Evolutionary conservation across 2,113 vertebrate genomes (phyloP), one percentile per base, ranked within the genome.

Genomic region (Hippocampus mohnikei): DNA sequence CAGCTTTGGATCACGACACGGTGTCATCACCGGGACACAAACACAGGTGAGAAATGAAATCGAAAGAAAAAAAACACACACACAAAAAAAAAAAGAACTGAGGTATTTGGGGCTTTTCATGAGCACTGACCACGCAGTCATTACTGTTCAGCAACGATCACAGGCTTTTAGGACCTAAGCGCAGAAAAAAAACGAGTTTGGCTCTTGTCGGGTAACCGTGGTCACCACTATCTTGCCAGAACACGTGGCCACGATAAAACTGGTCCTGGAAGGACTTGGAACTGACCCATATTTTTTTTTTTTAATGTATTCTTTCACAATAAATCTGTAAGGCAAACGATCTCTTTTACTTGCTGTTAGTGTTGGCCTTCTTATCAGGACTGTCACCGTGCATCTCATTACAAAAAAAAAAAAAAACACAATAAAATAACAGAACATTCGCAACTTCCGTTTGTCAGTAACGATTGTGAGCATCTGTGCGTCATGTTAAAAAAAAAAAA

Each of bases 1-100:
- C 67, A 79, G 76, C 75, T 78, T 75, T 74, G 67, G 72, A 84
- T 80, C 27, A 46, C 69, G 23, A 66, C 27, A 70, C 29, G 18
- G 25, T 15, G 67, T 65, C 46, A n/a, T n/a, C 27, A 69, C 42
- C 10, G 15, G 7, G 60, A 63, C 59, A 61, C 29, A 58, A 58
- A 37, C 59, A 61, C 56, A 53, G 42, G 62, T 44, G 67, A 70
- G 37, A 65, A 52, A 66, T 18, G 69, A 74, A 75, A 3, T 37
- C 33, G 33, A 62, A 61, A 71, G 20, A 72, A 42, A 48, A n/a
- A n/a, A n/a, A n/a, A n/a, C 33, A 37, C 27, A 53, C 29, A 33
- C 29, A 33, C 29, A 33, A 3, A 33, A 3, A 33, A 0, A 33
- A 3, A 33, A 3, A 0, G 25, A 23, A 2, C 16, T 1, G 1